Evolutionary conservation across 2,113 vertebrate species (phyloP).

Genomic region (Cygnus atratus): DNA sequence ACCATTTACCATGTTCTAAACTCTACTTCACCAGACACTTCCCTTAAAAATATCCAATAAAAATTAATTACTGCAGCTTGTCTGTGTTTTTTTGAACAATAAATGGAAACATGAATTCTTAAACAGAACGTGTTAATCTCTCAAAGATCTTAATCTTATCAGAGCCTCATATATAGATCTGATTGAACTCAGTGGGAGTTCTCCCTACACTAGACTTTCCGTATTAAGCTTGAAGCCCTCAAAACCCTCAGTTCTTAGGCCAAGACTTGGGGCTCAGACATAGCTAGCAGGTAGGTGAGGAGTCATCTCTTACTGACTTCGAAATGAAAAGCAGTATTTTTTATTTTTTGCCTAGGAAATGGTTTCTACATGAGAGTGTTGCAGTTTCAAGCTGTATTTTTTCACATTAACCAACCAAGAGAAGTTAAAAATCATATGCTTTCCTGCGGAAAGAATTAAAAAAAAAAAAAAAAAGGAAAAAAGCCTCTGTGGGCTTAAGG

Average conservation of each 20-base stretch:
- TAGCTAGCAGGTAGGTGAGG: not conserved
- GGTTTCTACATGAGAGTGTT: not conserved
- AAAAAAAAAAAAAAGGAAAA: not conserved
- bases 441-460: not conserved
- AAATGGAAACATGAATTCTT: not conserved
- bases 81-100: not conserved
- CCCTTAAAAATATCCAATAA: constrained; percentile 68
- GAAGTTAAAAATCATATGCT: not conserved
- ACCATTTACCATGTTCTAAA: constrained; percentile 16
- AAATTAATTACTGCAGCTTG: constrained; percentile 23
- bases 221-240: not conserved
- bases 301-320: not conserved
- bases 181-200: not conserved
- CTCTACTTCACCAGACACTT: constrained; percentile 4
- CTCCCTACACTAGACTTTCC: not conserved
- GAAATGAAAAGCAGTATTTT: not conserved
- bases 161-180: not conserved
- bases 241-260: not conserved
- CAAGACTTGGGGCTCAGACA: not conserved
- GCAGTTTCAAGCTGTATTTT: not conserved
- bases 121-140: not conserved
- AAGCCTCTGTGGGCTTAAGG: not conserved
- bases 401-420: not conserved
- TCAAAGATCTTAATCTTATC: not conserved
- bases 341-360: not conserved